A percentile compares a stretch with the other conserved stretches of the same genome.
phyloP scores from a whole-genome alignment of 2,113 vertebrate species.

The Ptyas mucosa region DNA sequence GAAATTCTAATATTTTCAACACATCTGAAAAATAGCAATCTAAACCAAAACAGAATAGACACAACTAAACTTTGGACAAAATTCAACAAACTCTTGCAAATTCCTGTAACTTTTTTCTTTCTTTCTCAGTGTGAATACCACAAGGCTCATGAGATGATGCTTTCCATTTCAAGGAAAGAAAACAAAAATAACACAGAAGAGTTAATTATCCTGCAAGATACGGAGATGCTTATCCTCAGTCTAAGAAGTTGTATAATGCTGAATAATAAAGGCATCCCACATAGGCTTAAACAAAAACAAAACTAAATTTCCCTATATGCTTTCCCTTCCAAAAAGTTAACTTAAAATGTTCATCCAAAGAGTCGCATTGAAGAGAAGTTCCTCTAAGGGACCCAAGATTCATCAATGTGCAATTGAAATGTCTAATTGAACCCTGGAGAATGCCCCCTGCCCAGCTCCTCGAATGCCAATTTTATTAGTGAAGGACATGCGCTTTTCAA shows the following conservation, averaged over 20 bases:
- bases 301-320: neutral
- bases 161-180: neutral
- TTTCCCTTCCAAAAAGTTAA: neutral
- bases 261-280: constrained; percentile 5
- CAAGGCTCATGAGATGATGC: neutral
- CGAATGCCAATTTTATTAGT: constrained; percentile 21
- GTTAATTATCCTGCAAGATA: neutral
- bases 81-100: neutral
- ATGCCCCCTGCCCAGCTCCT: neutral
- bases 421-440: constrained; percentile 24
- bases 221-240: neutral
- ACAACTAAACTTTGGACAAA: neutral
- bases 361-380: neutral
- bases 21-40: neutral
- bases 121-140: neutral
- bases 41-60: neutral
- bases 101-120: neutral
- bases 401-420: neutral
- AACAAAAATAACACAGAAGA: neutral
- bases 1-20: neutral
- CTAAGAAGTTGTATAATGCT: neutral
- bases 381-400: neutral
- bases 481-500: constrained; percentile 9
- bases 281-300: neutral
- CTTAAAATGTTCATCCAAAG: neutral